These are phyloP conservation scores for Mionectes olivaceus DNA, from an alignment of 2,797 vertebrate genomes.

Conservation along the genomic window DNA sequence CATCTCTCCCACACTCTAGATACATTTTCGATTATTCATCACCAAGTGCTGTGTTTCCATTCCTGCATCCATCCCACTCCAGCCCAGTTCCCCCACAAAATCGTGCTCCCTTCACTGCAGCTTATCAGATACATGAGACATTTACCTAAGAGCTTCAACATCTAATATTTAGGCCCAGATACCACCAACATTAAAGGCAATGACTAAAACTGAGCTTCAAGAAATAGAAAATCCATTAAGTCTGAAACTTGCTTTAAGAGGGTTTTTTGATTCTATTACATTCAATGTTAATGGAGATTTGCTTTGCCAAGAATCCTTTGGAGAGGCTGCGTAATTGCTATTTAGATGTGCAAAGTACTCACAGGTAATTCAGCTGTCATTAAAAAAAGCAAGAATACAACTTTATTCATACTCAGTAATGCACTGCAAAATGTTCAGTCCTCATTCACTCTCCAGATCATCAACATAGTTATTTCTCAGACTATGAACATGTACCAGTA, in stretches of 20 bases:
- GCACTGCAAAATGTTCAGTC: neutral
- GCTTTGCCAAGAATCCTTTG: neutral
- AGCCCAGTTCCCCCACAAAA: neutral
- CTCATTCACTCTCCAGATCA: neutral
- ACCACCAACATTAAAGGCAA: neutral
- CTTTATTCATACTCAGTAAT: neutral
- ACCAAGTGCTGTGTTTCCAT: neutral
- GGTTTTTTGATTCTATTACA: neutral
- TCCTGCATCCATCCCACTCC: neutral
- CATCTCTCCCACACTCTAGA: neutral
- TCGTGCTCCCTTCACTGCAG: neutral
- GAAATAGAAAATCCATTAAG: conserved; percentile 3
- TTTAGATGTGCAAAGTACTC: neutral
- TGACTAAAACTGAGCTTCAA: neutral
- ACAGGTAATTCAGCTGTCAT: neutral
- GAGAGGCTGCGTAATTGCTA: neutral
- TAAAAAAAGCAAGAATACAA: neutral
- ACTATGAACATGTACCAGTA: neutral
- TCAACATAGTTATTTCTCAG: neutral
- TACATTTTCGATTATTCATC: neutral
- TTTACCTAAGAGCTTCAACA: neutral
- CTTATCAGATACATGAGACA: neutral
- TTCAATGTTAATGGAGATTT: neutral
- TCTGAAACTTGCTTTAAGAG: neutral
- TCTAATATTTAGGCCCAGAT: neutral